Evolutionary conservation across 2,888 invertebrate genomes (phyloP).

Genomic region (Torymus texanus): DNA sequence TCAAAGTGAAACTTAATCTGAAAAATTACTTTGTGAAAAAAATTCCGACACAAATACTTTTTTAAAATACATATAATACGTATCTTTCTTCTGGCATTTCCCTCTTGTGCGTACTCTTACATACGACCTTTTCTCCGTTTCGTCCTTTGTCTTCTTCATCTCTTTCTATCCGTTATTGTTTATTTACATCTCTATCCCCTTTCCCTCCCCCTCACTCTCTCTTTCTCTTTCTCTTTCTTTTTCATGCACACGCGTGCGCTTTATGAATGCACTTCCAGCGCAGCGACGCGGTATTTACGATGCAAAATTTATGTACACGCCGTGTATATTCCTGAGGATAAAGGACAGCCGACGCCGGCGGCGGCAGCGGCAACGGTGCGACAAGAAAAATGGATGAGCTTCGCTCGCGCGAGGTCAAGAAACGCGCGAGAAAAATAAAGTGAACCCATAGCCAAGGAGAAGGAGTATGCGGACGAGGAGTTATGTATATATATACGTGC

Average conservation of each 20-base stretch:
- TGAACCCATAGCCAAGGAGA: neutral
- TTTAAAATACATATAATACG: too few species aligned
- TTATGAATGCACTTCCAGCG: slow-evolving; percentile 12
- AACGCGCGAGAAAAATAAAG: slow-evolving; percentile 23
- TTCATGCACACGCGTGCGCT: neutral
- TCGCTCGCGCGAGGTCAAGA: slow-evolving; percentile 28
- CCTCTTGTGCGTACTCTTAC: too few species aligned
- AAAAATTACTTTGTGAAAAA: too few species aligned
- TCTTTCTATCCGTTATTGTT: too few species aligned
- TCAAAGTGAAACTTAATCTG: too few species aligned
- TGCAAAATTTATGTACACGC: slow-evolving; percentile 41
- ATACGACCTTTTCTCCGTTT: too few species aligned
- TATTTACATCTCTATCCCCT: neutral
- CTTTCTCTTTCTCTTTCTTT: neutral
- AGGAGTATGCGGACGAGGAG: too few species aligned
- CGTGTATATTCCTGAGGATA: neutral
- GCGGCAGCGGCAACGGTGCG: too few species aligned
- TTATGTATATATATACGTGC: too few species aligned
- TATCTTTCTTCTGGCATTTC: too few species aligned
- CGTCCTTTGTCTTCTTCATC: too few species aligned
- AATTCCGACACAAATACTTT: too few species aligned
- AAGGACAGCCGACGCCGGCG: neutral
- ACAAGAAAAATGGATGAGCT: slow-evolving; percentile 28
- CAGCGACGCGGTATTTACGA: slow-evolving; percentile 39
- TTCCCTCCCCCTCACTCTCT: neutral